A percentile compares a stretch with the other conserved stretches of the same genome.
These are phyloP conservation scores for Drosophila stalkeri DNA, from an alignment of 2,888 invertebrate genomes.

Conservation along the genomic window DNA sequence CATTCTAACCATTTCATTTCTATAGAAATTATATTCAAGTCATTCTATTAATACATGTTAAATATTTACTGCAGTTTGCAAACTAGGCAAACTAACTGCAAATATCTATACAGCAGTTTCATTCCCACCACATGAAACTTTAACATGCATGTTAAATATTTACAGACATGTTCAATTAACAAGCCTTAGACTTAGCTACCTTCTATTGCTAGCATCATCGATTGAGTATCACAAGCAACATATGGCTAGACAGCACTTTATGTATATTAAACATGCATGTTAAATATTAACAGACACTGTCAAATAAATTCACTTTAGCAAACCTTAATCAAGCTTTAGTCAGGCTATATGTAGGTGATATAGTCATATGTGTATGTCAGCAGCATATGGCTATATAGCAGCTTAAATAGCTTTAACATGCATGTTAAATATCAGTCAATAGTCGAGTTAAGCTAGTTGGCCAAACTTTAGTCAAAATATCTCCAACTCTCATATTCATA, in stretches of 20 bases:
- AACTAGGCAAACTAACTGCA: not conserved
- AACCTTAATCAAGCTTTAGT: not conserved
- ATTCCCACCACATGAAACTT: not conserved
- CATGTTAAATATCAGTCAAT: not conserved
- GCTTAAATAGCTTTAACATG: not conserved
- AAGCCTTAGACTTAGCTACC: not conserved
- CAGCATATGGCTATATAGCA: not conserved
- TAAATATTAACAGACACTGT: not conserved
- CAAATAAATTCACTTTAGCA: not conserved
- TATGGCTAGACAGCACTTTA: too few relatives aligned
- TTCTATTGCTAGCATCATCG: not conserved
- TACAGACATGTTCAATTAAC: not conserved
- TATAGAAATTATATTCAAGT: not conserved
- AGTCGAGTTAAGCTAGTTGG: not conserved
- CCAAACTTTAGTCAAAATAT: not conserved
- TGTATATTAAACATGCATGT: not conserved
- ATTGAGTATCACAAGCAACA: not conserved
- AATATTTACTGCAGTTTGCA: not conserved
- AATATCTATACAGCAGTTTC: not conserved
- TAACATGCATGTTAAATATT: conserved; percentile 4
- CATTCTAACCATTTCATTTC: not conserved
- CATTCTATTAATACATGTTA: not conserved
- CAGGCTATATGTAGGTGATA: not conserved
- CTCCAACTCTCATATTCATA: not conserved
- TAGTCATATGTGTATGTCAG: not conserved